Evolutionary conservation across 2,888 invertebrate genomes (phyloP).

Genomic region (Patella ulyssiponensis): DNA sequence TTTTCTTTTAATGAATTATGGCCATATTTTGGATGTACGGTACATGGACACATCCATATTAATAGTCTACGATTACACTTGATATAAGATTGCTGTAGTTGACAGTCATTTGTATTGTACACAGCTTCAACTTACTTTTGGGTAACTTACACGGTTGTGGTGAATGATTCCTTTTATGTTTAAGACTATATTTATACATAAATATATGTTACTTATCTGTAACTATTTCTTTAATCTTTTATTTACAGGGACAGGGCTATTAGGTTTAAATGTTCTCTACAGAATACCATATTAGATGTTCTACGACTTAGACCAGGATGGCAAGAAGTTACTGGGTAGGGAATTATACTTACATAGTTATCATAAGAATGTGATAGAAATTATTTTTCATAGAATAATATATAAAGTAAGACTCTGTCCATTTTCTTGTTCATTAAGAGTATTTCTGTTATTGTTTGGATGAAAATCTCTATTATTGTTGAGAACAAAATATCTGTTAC

Average conservation of each 20-base stretch:
- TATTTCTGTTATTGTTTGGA: too few species aligned
- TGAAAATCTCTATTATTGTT: too few species aligned
- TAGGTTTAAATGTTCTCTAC: conserved; percentile 68
- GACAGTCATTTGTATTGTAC: neutral
- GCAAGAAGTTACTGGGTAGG: conserved; percentile 70
- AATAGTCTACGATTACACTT: too few species aligned
- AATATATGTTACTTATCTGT: neutral
- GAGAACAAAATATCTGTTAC: too few species aligned
- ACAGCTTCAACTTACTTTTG: neutral
- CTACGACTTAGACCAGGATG: conserved; percentile 68
- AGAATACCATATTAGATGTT: conserved; percentile 71
- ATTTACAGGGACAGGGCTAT: conserved; percentile 61
- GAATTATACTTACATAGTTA: neutral
- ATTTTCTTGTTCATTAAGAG: too few species aligned
- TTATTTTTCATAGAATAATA: too few species aligned
- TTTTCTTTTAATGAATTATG: too few species aligned
- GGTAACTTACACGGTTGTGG: neutral
- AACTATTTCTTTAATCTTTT: neutral
- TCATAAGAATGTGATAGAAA: neutral
- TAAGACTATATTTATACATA: too few species aligned
- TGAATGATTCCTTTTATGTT: neutral
- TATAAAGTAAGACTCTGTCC: too few species aligned
- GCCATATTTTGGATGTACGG: too few species aligned
- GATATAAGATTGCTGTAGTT: neutral
- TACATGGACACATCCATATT: too few species aligned